Base-by-base conservation (phyloP, 2,888 invertebrate species). In the Teleogryllus oceanicus region DNA sequence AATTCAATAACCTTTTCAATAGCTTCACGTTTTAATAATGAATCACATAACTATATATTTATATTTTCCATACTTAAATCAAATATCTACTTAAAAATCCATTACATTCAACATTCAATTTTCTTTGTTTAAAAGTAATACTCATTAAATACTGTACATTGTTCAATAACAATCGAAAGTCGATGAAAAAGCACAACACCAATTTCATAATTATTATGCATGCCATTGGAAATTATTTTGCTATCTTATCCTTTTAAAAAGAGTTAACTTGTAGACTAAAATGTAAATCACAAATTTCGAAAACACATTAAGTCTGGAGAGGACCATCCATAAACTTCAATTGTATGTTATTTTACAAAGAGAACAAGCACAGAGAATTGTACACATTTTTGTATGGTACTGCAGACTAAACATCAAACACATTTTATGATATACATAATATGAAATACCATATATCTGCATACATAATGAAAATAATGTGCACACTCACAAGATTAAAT, bases 161-260 rank as follows among this genome's bases (percentile, higher is more conserved):
- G 76, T 37, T 74, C 21, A 74, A 24, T 80, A 80, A 80, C 18
- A 21, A 74, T 78, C 74, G 62, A 78, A 49, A 24, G 49, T 78
- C 75, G 24, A 79, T 81, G 77, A 78, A 78, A 78, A 80, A 78
- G 80, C 81, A 81, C 81, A 81, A 81, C 81, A 81, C 76, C 81
- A 79, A 80, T 76, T 79, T 78, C 80, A 81, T 49, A 76, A 74
- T 77, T 51, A 77, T 21, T 74, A 78, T 78, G 62, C 78, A 78
- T 78, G 62, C 62, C 62, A 62, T 62, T 13, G 62, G 62, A 62
- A 62, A 62, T 62, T 18, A 62, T 62, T 13, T 18, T n/a, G n/a
- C 62, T 62, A 62, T n/a, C n/a, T 62, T 62, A 62, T 62, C 62
- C 16, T 62, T 62, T 62, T 62, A 62, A 62, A 62, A 62, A 62